Evolutionary conservation across 2,113 vertebrate species (phyloP).

Genomic region (Chelonoidis abingdonii): DNA sequence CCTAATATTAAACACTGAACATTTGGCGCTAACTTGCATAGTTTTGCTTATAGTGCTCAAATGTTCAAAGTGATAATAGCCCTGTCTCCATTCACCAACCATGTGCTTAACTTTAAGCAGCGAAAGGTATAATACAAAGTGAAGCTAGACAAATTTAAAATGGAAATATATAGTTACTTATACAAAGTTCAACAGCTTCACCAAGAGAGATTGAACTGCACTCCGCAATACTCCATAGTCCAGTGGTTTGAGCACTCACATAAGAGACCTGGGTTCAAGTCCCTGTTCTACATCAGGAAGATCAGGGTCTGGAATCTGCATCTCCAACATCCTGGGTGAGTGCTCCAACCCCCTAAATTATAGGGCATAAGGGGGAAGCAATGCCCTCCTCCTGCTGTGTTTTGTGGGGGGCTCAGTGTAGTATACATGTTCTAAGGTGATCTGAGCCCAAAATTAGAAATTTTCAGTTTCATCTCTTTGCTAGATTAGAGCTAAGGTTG

Average conservation of each 20-base stretch:
- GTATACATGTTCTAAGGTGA: neutral
- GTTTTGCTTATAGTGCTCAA: fast-evolving
- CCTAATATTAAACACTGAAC: neutral
- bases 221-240: neutral
- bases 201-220: neutral
- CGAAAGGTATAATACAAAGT: neutral
- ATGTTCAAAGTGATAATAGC: neutral
- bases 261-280: neutral
- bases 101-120: neutral
- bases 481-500: neutral
- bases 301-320: neutral
- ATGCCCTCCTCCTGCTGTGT: neutral
- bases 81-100: neutral
- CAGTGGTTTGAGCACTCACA: neutral
- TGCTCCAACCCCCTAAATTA: neutral
- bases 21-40: neutral
- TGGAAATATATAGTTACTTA: neutral
- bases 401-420: neutral
- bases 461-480: neutral
- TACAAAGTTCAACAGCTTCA: too few species aligned
- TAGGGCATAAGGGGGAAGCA: neutral
- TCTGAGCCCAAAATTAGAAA: neutral
- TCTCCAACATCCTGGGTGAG: neutral
- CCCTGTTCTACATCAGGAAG: neutral
- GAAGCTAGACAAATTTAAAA: neutral